Evolutionary conservation across 2,797 vertebrate genomes (phyloP).

Genomic region (Cetoscarus ocellatus): DNA sequence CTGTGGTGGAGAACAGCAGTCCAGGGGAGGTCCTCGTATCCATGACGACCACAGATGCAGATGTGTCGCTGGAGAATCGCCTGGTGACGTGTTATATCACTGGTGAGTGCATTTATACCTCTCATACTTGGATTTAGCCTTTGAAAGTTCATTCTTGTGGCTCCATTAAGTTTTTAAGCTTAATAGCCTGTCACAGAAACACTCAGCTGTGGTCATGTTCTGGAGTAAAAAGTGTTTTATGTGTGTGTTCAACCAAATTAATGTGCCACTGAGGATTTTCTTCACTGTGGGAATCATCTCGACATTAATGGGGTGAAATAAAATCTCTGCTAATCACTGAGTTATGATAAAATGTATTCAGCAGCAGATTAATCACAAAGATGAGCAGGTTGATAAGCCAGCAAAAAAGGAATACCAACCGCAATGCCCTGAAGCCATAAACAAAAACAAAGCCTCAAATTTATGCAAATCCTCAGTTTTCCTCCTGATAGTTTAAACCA

Average conservation of each 20-base stretch:
- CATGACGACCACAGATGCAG: conserved; percentile 90
- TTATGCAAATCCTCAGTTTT: conserved; percentile 58
- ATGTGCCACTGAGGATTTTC: neutral
- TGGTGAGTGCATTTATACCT: conserved; percentile 80
- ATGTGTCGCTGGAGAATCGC: conserved; percentile 92
- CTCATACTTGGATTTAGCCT: neutral
- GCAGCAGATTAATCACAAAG: conserved; percentile 49
- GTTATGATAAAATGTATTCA: conserved; percentile 29
- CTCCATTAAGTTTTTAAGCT: neutral
- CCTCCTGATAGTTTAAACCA: conserved; percentile 27
- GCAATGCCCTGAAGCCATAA: conserved; percentile 54
- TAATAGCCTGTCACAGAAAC: neutral
- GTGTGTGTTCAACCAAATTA: conserved; percentile 17
- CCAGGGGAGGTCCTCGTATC: conserved; percentile 88
- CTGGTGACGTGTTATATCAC: conserved; percentile 96
- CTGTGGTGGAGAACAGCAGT: conserved; percentile 89
- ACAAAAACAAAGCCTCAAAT: conserved; percentile 57
- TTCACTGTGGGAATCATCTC: conserved; percentile 25
- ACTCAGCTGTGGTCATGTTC: neutral
- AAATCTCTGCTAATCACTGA: conserved; percentile 45
- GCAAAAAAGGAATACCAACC: conserved; percentile 40
- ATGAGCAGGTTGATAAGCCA: conserved; percentile 20
- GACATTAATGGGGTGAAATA: conserved; percentile 36
- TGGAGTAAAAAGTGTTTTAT: neutral
- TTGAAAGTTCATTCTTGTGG: neutral